A percentile compares a stretch with the other conserved stretches of the same genome.
These are phyloP conservation scores for Cossypha heuglini DNA, from an alignment of 2,797 vertebrate genomes.

Conservation along the genomic window DNA sequence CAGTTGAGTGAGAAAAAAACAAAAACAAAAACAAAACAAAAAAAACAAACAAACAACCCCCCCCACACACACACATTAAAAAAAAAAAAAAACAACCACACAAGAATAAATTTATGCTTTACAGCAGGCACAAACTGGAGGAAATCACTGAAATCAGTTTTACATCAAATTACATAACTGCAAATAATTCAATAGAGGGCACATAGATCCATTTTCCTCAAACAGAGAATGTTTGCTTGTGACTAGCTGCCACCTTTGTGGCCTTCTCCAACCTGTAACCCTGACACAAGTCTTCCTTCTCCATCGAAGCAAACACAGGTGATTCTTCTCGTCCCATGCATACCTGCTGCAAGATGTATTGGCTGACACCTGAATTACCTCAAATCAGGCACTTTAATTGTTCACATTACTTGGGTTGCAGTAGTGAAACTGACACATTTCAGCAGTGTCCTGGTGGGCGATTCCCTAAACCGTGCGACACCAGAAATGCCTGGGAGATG, in stretches of 20 bases:
- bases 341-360: accelerated
- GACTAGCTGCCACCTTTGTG: neutral
- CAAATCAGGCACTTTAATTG: neutral
- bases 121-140: neutral
- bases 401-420: neutral
- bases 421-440: neutral
- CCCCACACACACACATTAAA: too few relatives aligned
- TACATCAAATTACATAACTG: neutral
- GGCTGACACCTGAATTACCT: neutral
- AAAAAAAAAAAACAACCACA: too few relatives aligned
- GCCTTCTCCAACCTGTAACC: neutral
- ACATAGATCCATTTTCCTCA: neutral
- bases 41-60: too few relatives aligned
- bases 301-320: accelerated
- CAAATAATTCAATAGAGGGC: neutral
- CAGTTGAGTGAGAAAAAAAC: neutral
- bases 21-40: too few relatives aligned
- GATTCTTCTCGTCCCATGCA: neutral
- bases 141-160: neutral
- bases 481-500: neutral
- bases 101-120: too few relatives aligned
- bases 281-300: neutral
- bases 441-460: neutral
- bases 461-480: neutral
- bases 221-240: accelerated